Evolutionary conservation across 1,140 invertebrate genomes (phyloP).

Genomic region (Dermatophagoides farinae): DNA sequence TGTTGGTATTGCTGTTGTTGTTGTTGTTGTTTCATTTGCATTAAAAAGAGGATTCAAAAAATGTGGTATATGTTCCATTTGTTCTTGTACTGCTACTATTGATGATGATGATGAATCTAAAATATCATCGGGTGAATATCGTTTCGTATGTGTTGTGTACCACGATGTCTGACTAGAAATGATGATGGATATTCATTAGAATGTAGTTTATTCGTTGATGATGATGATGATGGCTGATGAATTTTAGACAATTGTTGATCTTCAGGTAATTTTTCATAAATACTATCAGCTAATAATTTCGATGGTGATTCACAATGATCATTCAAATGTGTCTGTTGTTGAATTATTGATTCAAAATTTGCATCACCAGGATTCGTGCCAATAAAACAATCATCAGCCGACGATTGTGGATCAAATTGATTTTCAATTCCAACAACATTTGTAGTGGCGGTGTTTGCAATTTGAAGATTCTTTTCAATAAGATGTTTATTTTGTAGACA

Average conservation of each 20-base stretch:
- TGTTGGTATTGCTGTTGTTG: slow-evolving; percentile 23
- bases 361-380: background rate
- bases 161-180: background rate
- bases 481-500: slow-evolving; percentile 87
- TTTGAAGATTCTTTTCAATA: slow-evolving; percentile 74
- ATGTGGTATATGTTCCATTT: background rate
- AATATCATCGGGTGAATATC: background rate
- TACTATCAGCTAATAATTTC: background rate
- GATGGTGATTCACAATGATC: background rate
- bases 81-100: slow-evolving; percentile 24
- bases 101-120: slow-evolving; percentile 29
- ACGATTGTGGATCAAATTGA: background rate
- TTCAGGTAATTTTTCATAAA: slow-evolving; percentile 1
- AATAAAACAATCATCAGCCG: background rate
- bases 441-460: slow-evolving; percentile 43
- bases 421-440: background rate
- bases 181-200: background rate
- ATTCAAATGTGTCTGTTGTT: background rate
- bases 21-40: slow-evolving; percentile 14
- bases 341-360: background rate
- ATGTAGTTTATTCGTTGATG: background rate
- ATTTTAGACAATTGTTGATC: background rate
- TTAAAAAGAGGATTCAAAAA: too few relatives aligned
- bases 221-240: background rate
- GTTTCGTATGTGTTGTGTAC: background rate